phyloP scores from a whole-genome alignment of 92 coral and sea anemone genomes.

The Virgularia gustaviana region DNA sequence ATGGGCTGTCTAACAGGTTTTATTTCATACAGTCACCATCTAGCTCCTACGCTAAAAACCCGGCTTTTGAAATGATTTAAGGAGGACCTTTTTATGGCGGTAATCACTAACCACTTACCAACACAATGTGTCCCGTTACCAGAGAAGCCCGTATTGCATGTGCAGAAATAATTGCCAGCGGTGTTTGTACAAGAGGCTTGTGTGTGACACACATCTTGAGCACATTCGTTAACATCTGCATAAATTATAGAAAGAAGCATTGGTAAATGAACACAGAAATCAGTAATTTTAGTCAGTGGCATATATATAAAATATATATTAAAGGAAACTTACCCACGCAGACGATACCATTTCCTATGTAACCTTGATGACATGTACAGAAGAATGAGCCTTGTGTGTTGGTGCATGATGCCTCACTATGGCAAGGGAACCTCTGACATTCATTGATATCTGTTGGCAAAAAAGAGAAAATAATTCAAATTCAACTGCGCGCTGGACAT shows the following conservation, averaged over 20 bases:
- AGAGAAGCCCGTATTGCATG: constrained; percentile 10
- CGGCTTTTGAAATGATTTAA: too few relatives aligned
- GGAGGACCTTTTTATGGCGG: too few relatives aligned
- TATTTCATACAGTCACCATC: too few relatives aligned
- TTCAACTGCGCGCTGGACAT: too few relatives aligned
- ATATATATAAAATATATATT: too few relatives aligned
- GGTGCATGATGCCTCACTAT: background rate
- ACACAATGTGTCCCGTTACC: constrained; percentile 19
- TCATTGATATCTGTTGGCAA: background rate
- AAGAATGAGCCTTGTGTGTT: constrained; percentile 13
- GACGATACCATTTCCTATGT: background rate
- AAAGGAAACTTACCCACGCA: background rate
- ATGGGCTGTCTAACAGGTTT: too few relatives aligned
- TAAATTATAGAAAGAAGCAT: too few relatives aligned
- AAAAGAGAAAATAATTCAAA: background rate
- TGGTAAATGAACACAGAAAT: too few relatives aligned
- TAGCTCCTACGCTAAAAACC: too few relatives aligned
- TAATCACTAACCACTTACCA: constrained; percentile 6
- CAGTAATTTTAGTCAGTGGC: too few relatives aligned
- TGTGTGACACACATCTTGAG: background rate
- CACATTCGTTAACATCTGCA: constrained; percentile 11
- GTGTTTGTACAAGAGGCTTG: constrained; percentile 39
- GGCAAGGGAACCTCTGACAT: background rate
- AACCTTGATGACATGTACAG: constrained; percentile 16
- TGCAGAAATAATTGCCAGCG: constrained; percentile 35